These are phyloP conservation scores for Eugnorisma glareosa DNA, from an alignment of 2,888 invertebrate genomes.

Conservation along the genomic window DNA sequence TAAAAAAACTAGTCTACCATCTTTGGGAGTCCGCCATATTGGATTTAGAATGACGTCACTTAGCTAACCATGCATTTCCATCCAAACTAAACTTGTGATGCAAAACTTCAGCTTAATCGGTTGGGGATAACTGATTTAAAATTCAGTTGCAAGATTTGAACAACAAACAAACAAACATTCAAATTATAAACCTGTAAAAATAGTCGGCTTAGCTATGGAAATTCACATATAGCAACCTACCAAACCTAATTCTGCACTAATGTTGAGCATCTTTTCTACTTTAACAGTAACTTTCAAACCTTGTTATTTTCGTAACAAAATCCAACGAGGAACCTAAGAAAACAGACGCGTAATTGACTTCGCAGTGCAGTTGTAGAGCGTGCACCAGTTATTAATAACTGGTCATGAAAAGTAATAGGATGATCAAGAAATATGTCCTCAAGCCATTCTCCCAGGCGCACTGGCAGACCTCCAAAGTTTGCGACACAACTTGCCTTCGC, in stretches of 20 bases:
- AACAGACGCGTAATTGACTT: constrained; percentile 24
- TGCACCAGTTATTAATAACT: constrained; percentile 58
- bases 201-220: not conserved
- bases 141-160: not conserved
- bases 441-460: constrained; percentile 46
- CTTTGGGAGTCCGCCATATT: not conserved
- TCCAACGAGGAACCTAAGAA: not conserved
- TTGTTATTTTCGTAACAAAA: not conserved
- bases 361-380: constrained; percentile 30
- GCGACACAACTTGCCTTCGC: constrained; percentile 54
- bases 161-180: not conserved
- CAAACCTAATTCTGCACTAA: not conserved
- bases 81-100: not conserved
- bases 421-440: constrained; percentile 61
- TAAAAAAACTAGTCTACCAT: not conserved
- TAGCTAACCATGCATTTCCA: not conserved
- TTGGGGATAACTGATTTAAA: not conserved
- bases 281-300: not conserved
- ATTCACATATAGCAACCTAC: not conserved
- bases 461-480: constrained; percentile 65
- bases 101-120: not conserved
- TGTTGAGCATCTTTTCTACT: not conserved
- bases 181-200: not conserved
- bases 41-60: not conserved
- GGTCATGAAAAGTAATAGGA: constrained; percentile 64